Conservation (phyloP, 1,140 invertebrate genomes). For the Drosophila fuyamai region DNA sequence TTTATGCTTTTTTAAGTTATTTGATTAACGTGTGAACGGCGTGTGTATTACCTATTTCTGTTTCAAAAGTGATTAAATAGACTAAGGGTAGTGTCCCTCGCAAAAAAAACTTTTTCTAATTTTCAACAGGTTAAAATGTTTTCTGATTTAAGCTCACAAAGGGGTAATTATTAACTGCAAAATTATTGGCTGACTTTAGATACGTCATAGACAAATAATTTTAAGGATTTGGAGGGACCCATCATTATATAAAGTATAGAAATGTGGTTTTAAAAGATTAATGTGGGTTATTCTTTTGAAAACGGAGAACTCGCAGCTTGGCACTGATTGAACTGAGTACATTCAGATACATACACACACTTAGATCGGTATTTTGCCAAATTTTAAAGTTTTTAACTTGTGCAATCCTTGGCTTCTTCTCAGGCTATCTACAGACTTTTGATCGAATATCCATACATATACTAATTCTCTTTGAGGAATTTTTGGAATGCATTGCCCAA, state of each 20-base stretch:
- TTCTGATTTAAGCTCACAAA: no score
- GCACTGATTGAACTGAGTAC: slow-evolving; percentile 29
- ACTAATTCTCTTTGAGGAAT: slow-evolving; percentile 35
- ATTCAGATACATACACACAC: slow-evolving; percentile 16
- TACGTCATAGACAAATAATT: no score
- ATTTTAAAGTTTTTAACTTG: slow-evolving; percentile 37
- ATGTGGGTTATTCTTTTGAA: no score
- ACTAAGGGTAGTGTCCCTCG: background rate
- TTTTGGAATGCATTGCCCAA: slow-evolving; percentile 30
- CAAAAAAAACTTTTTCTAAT: background rate
- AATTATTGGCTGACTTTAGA: no score
- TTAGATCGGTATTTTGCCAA: slow-evolving; percentile 27
- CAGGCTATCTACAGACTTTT: slow-evolving; percentile 54
- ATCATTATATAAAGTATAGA: no score
- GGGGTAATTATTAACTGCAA: no score
- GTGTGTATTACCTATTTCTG: background rate
- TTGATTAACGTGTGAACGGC: background rate
- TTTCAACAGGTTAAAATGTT: no score
- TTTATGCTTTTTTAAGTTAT: background rate
- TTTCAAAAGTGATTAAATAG: background rate
- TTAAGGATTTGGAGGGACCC: no score
- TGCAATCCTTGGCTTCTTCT: slow-evolving; percentile 32
- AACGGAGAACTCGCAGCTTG: slow-evolving; percentile 25
- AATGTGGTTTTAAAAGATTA: no score
- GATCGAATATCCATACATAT: slow-evolving; percentile 1